phyloP scores from a whole-genome alignment of 2,888 invertebrate species.

The Dynastes hyllus region DNA sequence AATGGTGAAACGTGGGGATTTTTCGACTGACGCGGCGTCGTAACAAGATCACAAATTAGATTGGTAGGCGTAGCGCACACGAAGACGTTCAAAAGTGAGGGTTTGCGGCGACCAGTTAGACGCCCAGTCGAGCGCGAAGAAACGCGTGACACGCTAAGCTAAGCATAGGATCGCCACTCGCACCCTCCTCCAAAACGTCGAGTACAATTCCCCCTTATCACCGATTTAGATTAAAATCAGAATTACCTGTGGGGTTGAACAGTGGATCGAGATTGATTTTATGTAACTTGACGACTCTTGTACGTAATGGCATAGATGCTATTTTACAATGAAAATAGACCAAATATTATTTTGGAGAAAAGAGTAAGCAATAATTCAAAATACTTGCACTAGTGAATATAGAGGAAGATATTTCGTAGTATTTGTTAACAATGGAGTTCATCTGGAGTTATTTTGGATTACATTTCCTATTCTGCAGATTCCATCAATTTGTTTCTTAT shows the following conservation, averaged over 20 bases:
- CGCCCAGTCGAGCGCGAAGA: conserved; percentile 57
- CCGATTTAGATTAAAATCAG: conserved; percentile 60
- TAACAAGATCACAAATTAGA: conserved; percentile 37
- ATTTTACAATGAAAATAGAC: background rate
- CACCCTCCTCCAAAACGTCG: conserved; percentile 58
- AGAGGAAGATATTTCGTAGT: no score
- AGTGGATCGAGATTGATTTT: conserved; percentile 50
- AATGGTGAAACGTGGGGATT: conserved; percentile 1
- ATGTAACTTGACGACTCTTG: conserved; percentile 25
- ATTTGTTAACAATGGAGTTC: no score
- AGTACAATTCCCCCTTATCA: conserved; percentile 57
- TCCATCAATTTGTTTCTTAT: no score
- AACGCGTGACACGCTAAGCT: conserved; percentile 59
- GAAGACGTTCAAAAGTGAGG: conserved; percentile 42
- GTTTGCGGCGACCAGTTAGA: conserved; percentile 55
- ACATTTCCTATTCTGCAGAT: no score
- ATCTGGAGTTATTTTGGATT: no score
- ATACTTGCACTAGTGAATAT: no score
- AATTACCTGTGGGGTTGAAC: conserved; percentile 55
- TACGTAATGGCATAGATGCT: background rate
- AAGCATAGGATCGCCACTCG: conserved; percentile 60
- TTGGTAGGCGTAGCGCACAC: conserved; percentile 33
- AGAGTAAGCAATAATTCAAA: no score
- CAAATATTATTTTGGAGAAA: no score
- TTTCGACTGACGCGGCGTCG: background rate